Conservation (phyloP, 2,888 invertebrate species). For the Eumacrocentrus americanus region DNA sequence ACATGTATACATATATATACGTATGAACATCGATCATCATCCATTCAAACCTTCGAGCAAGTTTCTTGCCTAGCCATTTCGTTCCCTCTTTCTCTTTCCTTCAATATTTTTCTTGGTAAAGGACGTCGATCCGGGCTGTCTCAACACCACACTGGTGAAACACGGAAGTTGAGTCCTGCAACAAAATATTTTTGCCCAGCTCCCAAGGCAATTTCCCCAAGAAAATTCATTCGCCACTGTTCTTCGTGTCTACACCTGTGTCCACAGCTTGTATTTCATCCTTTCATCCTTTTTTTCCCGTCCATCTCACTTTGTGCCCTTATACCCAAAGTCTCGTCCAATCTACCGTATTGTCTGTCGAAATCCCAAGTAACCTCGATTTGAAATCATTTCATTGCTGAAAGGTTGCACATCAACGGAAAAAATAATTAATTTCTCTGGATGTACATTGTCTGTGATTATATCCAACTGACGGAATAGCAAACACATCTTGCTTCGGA, state of each 20-base stretch:
- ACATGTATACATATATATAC: background rate
- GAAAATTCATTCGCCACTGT: conserved; percentile 46
- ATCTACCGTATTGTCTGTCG: conserved; percentile 2
- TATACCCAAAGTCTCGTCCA: background rate
- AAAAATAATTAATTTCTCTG: too few species aligned
- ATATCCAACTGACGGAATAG: too few species aligned
- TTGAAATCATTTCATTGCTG: background rate
- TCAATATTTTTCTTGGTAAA: conserved; percentile 23
- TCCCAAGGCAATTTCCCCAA: conserved; percentile 39
- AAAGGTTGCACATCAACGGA: background rate
- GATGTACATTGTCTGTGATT: too few species aligned
- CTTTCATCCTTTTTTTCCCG: background rate
- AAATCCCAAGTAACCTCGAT: background rate
- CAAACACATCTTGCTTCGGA: too few species aligned
- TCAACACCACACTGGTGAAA: conserved; percentile 9
- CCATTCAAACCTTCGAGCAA: conserved; percentile 27
- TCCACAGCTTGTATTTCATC: conserved; percentile 36
- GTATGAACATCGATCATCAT: conserved; percentile 36
- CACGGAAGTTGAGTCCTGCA: conserved; percentile 11
- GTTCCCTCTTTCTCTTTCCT: conserved; percentile 18
- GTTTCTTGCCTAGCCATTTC: conserved; percentile 20
- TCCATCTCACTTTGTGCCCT: background rate
- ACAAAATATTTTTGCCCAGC: conserved; percentile 35
- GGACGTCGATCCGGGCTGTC: conserved; percentile 15
- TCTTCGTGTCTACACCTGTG: conserved; percentile 45